Evolutionary conservation across 1,140 invertebrate genomes (phyloP), one percentile per base, ranked within the genome.

Genomic region (Atta texana): DNA sequence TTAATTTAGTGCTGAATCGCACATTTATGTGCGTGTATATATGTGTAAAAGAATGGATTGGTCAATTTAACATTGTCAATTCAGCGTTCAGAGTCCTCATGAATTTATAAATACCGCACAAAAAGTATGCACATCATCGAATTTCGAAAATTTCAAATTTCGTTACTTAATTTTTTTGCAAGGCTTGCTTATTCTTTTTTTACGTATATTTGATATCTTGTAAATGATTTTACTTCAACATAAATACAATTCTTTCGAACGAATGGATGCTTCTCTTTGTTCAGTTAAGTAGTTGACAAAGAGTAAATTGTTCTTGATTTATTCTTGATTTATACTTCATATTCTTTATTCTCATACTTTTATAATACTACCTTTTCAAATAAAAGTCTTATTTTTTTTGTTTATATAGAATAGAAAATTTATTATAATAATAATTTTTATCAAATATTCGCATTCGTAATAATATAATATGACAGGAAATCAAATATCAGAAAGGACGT

Each of bases 101-200:
- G 53, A 81, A 3, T 57, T 69, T 12, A 57, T 44, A 57, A 81
- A 10, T 64, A 55, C 18, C n/a, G n/a, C 28, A 28, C n/a, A 18
- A 49, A 49, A 8, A 28, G 3, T 10, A 81, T 10, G 16, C 16
- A 0, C 24, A 28, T 81, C 64, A 81, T 81, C 31, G 16, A 57
- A 21, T 81, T 81, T 71, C 21, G 16, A 71, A 81, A 81, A 39
- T 1, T 57, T 57, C 10, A 24, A 24, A 39, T 71, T 81, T 81
- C 10, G 10, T 14, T 71, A 1, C 21, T 39, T 21, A 7, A 5
- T 7, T 57, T 24, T 34, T 34, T 69, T 31, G 14, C 12, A 3
- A 53, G 1, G 24, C 31, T 66, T 61, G 44, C 39, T 57, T 21
- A 18, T 81, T 55, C 21, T 55, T 0, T 4, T 81, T 68, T 80